A percentile compares a stretch with the other conserved stretches of the same genome.
Evolutionary conservation across 1,140 invertebrate genomes (phyloP).

Genomic region (Bactericera cockerelli): DNA sequence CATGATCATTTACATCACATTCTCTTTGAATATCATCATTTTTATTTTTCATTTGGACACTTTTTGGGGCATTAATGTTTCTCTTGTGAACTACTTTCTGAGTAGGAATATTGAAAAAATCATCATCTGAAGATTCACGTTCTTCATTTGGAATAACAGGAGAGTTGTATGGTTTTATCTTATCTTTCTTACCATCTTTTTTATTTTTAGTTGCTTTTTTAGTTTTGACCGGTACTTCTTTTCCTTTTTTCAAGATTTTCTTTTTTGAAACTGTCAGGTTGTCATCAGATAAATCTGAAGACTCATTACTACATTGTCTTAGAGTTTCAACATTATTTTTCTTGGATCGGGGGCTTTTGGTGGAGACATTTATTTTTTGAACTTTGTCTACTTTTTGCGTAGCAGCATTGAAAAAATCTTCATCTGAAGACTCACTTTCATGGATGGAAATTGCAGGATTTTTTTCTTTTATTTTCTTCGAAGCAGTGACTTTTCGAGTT

Average conservation of each 20-base stretch:
- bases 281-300: too few relatives aligned
- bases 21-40: neutral
- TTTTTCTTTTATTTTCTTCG: neutral
- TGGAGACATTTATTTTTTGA: neutral
- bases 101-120: neutral
- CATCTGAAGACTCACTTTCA: neutral
- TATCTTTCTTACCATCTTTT: too few relatives aligned
- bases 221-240: too few relatives aligned
- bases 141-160: too few relatives aligned
- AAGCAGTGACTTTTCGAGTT: neutral
- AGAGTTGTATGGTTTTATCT: too few relatives aligned
- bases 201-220: too few relatives aligned
- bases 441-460: neutral
- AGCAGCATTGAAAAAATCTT: neutral
- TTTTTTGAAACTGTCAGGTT: too few relatives aligned
- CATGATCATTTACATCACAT: neutral
- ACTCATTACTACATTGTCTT: too few relatives aligned
- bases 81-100: neutral
- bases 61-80: neutral
- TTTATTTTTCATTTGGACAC: neutral
- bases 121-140: neutral
- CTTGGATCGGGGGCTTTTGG: neutral
- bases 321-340: too few relatives aligned
- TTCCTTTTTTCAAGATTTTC: too few relatives aligned
- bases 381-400: neutral